Evolutionary conservation across 2,113 vertebrate species (phyloP).

Genomic region (Notothenia rossii): DNA sequence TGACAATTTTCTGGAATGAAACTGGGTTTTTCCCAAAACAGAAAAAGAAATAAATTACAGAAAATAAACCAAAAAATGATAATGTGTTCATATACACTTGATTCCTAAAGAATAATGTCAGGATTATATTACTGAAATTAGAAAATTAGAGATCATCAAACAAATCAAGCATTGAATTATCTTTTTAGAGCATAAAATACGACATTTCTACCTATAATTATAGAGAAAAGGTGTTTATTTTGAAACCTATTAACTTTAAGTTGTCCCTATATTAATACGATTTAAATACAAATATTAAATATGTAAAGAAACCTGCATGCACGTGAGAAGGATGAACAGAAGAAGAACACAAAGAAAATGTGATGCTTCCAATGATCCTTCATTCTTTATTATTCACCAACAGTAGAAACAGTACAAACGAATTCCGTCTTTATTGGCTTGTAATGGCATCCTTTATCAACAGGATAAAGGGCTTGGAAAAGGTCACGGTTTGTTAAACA

Average conservation of each 20-base stretch:
- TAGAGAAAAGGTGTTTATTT: not conserved
- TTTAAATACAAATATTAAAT: not conserved
- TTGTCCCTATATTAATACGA: not conserved
- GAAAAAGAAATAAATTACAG: not conserved
- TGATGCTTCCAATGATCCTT: constrained; percentile 41
- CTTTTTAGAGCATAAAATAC: not conserved
- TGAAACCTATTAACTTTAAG: not conserved
- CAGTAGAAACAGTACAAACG: constrained; percentile 61
- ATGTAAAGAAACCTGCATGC: not conserved
- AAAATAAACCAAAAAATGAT: not conserved
- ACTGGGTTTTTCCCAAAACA: not conserved
- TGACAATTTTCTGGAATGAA: not conserved
- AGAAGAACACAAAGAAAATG: constrained; percentile 7
- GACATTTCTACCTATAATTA: not conserved
- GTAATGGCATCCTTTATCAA: constrained; percentile 62
- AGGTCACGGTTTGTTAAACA: constrained; percentile 76
- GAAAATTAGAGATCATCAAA: not conserved
- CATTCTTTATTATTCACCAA: constrained; percentile 68
- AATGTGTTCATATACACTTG: not conserved
- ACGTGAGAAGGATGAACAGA: not conserved
- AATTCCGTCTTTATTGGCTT: constrained; percentile 66
- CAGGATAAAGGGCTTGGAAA: constrained; percentile 64
- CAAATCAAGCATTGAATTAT: not conserved
- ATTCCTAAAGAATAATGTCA: not conserved
- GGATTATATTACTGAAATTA: not conserved